Conservation (phyloP, 2,113 vertebrate species). For the Mugil cephalus region DNA sequence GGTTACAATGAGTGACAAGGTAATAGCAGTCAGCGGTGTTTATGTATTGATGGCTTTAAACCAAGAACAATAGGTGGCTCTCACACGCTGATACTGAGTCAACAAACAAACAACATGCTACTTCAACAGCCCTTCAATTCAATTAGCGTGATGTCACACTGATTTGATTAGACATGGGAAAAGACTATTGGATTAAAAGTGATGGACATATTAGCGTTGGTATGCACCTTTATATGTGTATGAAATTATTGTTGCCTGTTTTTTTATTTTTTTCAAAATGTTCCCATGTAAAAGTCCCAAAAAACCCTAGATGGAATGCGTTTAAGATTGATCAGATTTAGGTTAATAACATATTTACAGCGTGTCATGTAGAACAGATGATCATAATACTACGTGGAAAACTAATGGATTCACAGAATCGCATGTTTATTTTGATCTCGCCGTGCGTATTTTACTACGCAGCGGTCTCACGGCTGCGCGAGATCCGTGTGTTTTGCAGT, state of each 20-base stretch:
- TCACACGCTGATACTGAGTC: slow-evolving; percentile 50
- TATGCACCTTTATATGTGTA: slow-evolving; percentile 49
- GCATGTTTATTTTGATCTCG: neutral
- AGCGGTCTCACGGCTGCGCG: neutral
- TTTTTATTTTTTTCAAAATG: slow-evolving; percentile 15
- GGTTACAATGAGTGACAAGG: slow-evolving; percentile 45
- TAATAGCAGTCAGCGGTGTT: slow-evolving; percentile 51
- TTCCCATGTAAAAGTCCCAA: neutral
- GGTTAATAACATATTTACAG: neutral
- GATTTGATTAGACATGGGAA: slow-evolving; percentile 68
- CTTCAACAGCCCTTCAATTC: slow-evolving; percentile 47
- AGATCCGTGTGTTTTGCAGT: neutral
- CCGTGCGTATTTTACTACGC: neutral
- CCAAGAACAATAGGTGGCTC: slow-evolving; percentile 51
- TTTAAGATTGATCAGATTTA: slow-evolving; percentile 11
- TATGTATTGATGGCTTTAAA: slow-evolving; percentile 54
- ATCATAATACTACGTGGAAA: neutral
- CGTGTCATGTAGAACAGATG: neutral
- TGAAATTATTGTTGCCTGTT: slow-evolving; percentile 17
- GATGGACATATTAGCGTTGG: slow-evolving; percentile 32
- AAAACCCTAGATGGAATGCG: neutral
- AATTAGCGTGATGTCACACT: slow-evolving; percentile 68
- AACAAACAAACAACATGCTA: slow-evolving; percentile 56
- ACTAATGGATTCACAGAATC: slow-evolving; percentile 2
- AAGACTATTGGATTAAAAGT: slow-evolving; percentile 61